Conservation (phyloP, 1,140 invertebrate genomes). For the Argopecten irradians region DNA sequence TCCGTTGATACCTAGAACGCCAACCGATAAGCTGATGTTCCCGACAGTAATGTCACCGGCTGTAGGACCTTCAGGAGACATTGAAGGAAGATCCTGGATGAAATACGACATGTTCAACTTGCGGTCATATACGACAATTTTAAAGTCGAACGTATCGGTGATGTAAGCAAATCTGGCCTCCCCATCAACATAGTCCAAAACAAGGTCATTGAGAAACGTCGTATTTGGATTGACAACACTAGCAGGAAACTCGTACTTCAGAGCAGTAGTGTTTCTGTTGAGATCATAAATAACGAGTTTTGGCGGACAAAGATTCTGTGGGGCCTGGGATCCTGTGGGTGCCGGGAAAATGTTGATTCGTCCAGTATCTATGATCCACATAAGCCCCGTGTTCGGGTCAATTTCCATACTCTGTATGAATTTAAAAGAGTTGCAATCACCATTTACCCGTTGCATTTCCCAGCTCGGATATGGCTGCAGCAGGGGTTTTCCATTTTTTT, state of each 20-base stretch:
- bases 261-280: constrained; percentile 27
- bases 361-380: constrained; percentile 54
- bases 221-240: constrained; percentile 33
- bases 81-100: constrained; percentile 34
- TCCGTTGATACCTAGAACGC: constrained; percentile 39
- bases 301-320: constrained; percentile 44
- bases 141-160: constrained; percentile 38
- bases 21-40: not conserved
- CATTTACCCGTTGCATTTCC: constrained; percentile 39
- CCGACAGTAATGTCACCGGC: not conserved
- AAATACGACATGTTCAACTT: constrained; percentile 3
- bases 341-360: constrained; percentile 27
- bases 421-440: constrained; percentile 48
- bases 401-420: constrained; percentile 55
- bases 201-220: constrained; percentile 51
- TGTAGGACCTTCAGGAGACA: constrained; percentile 29
- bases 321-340: not conserved
- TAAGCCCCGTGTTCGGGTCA: constrained; percentile 50
- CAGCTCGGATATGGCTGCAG: constrained; percentile 49
- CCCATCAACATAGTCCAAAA: constrained; percentile 48
- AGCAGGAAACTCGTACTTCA: constrained; percentile 39
- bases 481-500: constrained; percentile 5
- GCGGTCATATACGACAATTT: constrained; percentile 39
- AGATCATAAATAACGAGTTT: constrained; percentile 54
- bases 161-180: constrained; percentile 47